These are phyloP conservation scores for Pocota personata DNA, from an alignment of 2,888 invertebrate genomes.

Conservation along the genomic window DNA sequence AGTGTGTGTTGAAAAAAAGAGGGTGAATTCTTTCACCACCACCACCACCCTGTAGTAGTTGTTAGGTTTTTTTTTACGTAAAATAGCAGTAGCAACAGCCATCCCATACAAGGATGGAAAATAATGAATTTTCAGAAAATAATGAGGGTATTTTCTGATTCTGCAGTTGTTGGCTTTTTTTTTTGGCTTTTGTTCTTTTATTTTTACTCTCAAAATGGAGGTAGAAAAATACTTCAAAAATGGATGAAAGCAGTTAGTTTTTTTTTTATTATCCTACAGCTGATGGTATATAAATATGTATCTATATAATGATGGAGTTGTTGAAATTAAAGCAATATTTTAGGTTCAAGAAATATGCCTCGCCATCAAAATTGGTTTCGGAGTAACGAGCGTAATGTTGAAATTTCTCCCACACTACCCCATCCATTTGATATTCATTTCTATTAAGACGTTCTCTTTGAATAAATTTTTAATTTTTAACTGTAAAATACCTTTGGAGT, in stretches of 20 bases:
- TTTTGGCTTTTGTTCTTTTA: not conserved
- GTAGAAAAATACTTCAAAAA: slow-evolving; percentile 37
- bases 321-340: no score
- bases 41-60: not conserved
- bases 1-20: not conserved
- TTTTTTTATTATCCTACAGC: not conserved
- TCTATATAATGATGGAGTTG: no score
- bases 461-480: no score
- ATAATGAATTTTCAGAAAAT: slow-evolving; percentile 41
- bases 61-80: slow-evolving; percentile 1
- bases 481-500: no score
- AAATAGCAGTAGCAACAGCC: slow-evolving; percentile 4
- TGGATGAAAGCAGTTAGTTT: slow-evolving; percentile 16
- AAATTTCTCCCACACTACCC: no score
- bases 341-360: no score
- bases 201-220: not conserved
- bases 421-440: no score
- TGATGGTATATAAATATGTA: no score
- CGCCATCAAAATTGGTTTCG: no score
- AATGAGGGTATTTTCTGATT: slow-evolving; percentile 23
- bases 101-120: slow-evolving; percentile 46
- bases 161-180: slow-evolving; percentile 1
- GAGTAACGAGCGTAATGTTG: no score
- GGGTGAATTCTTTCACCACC: slow-evolving; percentile 12
- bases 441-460: no score